Evolutionary conservation across 2,113 vertebrate genomes (phyloP).

Genomic region (Entosphenus tridentatus): DNA sequence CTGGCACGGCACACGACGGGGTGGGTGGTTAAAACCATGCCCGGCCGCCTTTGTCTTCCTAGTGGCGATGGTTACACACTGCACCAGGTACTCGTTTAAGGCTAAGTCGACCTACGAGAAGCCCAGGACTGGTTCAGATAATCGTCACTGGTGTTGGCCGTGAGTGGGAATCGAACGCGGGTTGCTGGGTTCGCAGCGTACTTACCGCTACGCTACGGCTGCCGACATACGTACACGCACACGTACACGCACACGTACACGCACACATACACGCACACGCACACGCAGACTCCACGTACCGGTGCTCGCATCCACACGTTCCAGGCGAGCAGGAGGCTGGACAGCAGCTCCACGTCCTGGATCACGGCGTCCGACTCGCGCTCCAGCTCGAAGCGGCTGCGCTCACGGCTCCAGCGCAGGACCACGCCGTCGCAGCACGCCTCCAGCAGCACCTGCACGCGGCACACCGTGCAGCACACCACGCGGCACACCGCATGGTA

Average conservation of each 20-base stretch:
- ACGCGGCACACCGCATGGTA: too few species aligned
- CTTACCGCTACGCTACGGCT: too few species aligned
- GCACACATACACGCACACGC: neutral
- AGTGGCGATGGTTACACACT: too few species aligned
- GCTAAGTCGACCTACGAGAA: too few species aligned
- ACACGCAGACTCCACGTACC: slow-evolving; percentile 13
- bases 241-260: neutral
- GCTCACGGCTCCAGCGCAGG: slow-evolving; percentile 32
- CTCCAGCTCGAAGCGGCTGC: slow-evolving; percentile 41
- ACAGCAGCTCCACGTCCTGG: slow-evolving; percentile 53
- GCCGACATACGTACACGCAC: neutral
- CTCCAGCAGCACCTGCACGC: slow-evolving; percentile 46
- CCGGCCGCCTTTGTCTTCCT: too few species aligned
- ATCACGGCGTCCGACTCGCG: slow-evolving; percentile 48
- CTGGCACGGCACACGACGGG: too few species aligned
- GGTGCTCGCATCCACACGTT: slow-evolving; percentile 83
- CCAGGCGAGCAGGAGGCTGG: slow-evolving; percentile 75
- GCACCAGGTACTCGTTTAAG: too few species aligned
- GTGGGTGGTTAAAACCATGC: too few species aligned
- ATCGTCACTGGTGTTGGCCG: too few species aligned
- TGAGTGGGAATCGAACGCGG: too few species aligned
- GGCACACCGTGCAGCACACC: neutral
- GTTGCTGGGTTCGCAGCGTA: too few species aligned
- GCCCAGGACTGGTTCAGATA: too few species aligned
- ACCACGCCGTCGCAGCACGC: slow-evolving; percentile 59